Conservation (phyloP, 2,888 invertebrate species). For the Sphaerophoria taeniata region DNA sequence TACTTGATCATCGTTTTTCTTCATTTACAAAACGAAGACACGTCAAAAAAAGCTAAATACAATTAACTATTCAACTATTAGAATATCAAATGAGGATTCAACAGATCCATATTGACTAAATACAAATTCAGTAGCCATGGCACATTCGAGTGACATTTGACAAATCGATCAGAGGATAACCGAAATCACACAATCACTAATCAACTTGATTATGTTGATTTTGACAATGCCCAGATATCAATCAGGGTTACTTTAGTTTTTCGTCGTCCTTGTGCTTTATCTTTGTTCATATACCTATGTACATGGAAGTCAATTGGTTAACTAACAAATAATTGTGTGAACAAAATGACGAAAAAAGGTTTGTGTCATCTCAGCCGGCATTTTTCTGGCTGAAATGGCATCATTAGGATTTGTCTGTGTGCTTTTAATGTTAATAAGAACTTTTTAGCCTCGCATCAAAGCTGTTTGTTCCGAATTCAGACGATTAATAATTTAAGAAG, state of each 20-base stretch:
- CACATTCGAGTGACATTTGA: conserved; percentile 47
- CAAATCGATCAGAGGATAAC: conserved; percentile 18
- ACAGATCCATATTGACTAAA: conserved; percentile 1
- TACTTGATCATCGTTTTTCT: too few species aligned
- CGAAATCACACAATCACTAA: conserved; percentile 50
- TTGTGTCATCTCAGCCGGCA: conserved; percentile 9
- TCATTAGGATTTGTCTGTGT: conserved; percentile 46
- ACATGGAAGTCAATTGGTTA: conserved; percentile 37
- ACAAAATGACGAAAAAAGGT: conserved; percentile 32
- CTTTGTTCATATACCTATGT: conserved; percentile 33
- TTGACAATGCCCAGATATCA: conserved; percentile 52
- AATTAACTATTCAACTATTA: too few species aligned
- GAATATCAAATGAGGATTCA: conserved; percentile 9
- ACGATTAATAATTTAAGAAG: too few species aligned
- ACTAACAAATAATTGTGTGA: conserved; percentile 36
- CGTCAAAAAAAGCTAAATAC: too few species aligned
- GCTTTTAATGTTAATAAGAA: conserved; percentile 46
- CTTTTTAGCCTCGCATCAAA: conserved; percentile 2
- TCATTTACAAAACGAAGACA: too few species aligned
- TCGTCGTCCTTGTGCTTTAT: conserved; percentile 19
- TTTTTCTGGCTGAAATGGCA: conserved; percentile 12
- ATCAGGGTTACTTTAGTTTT: conserved; percentile 25
- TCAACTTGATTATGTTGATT: conserved; percentile 54
- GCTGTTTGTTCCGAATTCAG: not conserved
- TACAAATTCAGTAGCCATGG: too few species aligned